phyloP scores from a whole-genome alignment of 1,140 invertebrate species.

The Drosophila arizonae region DNA sequence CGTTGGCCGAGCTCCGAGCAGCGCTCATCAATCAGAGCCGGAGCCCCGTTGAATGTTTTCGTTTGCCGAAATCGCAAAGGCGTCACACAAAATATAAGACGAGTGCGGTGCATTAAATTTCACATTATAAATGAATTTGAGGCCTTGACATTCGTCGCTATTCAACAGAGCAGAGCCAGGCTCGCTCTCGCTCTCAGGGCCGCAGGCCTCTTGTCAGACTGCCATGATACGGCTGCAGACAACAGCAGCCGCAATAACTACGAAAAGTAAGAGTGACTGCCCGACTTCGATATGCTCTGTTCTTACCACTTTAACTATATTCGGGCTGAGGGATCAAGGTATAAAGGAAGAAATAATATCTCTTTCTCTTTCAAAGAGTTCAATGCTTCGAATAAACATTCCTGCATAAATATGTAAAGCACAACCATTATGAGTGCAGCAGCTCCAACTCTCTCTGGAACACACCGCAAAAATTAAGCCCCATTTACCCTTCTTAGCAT shows the following conservation, averaged over 20 bases:
- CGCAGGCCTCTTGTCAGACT: conserved; percentile 30
- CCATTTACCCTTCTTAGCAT: not conserved
- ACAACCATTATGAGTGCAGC: too few species aligned
- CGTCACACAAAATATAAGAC: not conserved
- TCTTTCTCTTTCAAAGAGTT: too few species aligned
- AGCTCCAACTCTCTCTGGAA: too few species aligned
- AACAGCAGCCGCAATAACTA: not conserved
- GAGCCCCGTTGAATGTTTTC: conserved; percentile 1
- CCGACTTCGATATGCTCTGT: not conserved
- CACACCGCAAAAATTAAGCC: not conserved
- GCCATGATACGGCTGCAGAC: conserved; percentile 29
- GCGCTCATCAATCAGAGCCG: conserved; percentile 65
- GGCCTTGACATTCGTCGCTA: conserved; percentile 37
- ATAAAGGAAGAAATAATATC: too few species aligned
- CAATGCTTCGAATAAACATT: too few species aligned
- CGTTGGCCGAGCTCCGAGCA: conserved; percentile 2
- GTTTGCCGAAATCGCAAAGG: conserved; percentile 24
- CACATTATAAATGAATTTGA: conserved; percentile 64
- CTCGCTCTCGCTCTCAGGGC: not conserved
- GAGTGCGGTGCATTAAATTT: conserved; percentile 43
- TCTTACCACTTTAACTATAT: too few species aligned
- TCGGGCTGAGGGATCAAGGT: too few species aligned
- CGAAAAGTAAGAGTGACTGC: not conserved
- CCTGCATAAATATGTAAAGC: too few species aligned
- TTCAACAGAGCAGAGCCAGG: not conserved